Base-by-base conservation (phyloP, 2,113 vertebrate genomes). In the Albula goreensis region DNA sequence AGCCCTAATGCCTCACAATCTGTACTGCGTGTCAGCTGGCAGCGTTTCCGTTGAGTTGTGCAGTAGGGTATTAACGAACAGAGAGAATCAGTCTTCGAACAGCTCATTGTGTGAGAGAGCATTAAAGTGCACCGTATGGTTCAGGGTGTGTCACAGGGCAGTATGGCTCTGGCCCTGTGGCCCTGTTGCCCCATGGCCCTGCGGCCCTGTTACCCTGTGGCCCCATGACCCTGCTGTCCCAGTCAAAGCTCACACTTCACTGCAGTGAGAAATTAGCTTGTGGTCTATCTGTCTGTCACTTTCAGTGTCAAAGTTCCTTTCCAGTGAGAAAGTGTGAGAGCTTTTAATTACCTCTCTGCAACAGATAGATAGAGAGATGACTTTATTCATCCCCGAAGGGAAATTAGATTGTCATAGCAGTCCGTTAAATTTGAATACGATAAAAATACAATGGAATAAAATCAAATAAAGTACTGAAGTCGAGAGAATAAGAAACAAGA, bases 321-420 rank as follows among this genome's bases (percentile, higher is more conserved):
- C 80, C 63, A 63, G 56, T 77, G 82, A 50, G 85, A 70, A n/a
- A 66, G 74, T 81, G 53, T 80, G 19, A 81, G 77, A 88, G 80
- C 84, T 88, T 87, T 90, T 87, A 90, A 90, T 90, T 87, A 88
- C 78, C 70, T 86, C 78, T 50, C 52, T 74, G 50, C 80, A 3
- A 85, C 31, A 41, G 31, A 41, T 41, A 41, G 31, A 41, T 41
- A 41, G 31, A 41, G 0, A 41, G 31, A 41, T 41, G 31, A 41
- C 31, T 41, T 41, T 41, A 41, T 41, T 41, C 31, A 41, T 41
- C 31, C 31, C 31, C 31, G 31, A 41, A 41, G 31, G 31, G 31
- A 41, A 41, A 41, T 41, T 41, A 41, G 31, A 41, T 41, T 41
- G 31, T 41, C 31, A 41, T 41, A 41, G 31, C 31, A 41, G 31